These are phyloP conservation scores for Oncorhynchus nerka DNA, from an alignment of 2,113 vertebrate species.

Conservation along the genomic window DNA sequence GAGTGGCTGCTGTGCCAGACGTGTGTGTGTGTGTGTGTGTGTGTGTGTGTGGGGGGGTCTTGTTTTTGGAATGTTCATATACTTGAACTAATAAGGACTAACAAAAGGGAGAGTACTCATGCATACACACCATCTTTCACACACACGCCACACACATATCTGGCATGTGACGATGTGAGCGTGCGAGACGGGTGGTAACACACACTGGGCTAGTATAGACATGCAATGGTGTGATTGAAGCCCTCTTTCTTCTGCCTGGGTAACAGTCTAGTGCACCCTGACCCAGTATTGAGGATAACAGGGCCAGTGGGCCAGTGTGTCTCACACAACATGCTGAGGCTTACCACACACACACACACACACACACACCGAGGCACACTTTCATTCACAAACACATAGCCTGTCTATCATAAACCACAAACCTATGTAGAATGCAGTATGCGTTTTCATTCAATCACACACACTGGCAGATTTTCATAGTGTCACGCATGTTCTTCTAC, in stretches of 20 bases:
- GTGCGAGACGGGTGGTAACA: slow-evolving; percentile 14
- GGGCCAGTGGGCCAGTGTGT: slow-evolving; percentile 64
- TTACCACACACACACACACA: not conserved
- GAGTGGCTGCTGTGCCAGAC: not conserved
- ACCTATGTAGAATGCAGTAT: no score
- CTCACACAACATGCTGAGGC: slow-evolving; percentile 14
- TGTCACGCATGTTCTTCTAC: not conserved
- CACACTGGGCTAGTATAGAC: slow-evolving; percentile 44
- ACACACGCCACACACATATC: slow-evolving; percentile 1
- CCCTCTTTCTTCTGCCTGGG: slow-evolving; percentile 24
- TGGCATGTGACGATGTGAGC: slow-evolving; percentile 14
- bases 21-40: not conserved
- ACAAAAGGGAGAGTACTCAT: slow-evolving; percentile 52
- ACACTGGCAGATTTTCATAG: not conserved
- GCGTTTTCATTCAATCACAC: no score
- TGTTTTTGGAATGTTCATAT: slow-evolving; percentile 70
- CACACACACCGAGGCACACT: not conserved
- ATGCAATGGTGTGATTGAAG: slow-evolving; percentile 60
- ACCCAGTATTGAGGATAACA: slow-evolving; percentile 60
- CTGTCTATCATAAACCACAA: no score
- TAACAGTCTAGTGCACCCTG: slow-evolving; percentile 48
- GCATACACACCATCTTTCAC: slow-evolving; percentile 36
- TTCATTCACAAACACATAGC: no score
- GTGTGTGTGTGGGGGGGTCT: slow-evolving; percentile 5
- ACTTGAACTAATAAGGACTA: slow-evolving; percentile 64